These are phyloP conservation scores for Tolypeutes matacus DNA, from an alignment of 2,797 vertebrate species.

Conservation along the genomic window DNA sequence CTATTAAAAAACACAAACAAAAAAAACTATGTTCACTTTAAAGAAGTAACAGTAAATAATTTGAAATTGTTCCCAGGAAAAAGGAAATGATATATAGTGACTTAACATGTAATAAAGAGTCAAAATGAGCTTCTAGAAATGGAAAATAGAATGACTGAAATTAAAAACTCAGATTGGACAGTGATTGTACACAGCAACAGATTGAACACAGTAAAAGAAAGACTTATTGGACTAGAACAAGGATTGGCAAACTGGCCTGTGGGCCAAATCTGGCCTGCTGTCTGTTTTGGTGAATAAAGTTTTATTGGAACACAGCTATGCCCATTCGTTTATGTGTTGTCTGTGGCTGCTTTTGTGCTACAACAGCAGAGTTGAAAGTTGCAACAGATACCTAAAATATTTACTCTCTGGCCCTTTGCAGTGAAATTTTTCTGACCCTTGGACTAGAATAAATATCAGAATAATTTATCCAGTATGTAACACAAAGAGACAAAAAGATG, in stretches of 20 bases:
- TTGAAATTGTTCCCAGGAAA: neutral
- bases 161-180: neutral
- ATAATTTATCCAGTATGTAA: neutral
- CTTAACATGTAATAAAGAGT: neutral
- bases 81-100: neutral
- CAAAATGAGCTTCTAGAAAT: neutral
- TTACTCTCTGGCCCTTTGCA: too few species aligned
- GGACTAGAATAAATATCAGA: conserved; percentile 3
- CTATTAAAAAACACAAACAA: neutral
- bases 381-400: too few species aligned
- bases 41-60: neutral
- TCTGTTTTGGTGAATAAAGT: neutral
- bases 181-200: neutral
- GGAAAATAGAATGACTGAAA: neutral
- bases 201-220: neutral
- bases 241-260: neutral
- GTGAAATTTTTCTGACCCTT: neutral
- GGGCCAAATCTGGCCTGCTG: neutral
- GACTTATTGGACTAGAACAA: neutral
- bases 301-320: too few species aligned
- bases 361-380: too few species aligned
- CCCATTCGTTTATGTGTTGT: too few species aligned
- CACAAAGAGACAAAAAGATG: neutral
- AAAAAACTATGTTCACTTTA: neutral
- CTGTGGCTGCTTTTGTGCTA: too few species aligned